Evolutionary conservation across 1,140 invertebrate species (phyloP), one percentile per base, ranked within the genome.

Genomic region (Drosophila parabipectinata): DNA sequence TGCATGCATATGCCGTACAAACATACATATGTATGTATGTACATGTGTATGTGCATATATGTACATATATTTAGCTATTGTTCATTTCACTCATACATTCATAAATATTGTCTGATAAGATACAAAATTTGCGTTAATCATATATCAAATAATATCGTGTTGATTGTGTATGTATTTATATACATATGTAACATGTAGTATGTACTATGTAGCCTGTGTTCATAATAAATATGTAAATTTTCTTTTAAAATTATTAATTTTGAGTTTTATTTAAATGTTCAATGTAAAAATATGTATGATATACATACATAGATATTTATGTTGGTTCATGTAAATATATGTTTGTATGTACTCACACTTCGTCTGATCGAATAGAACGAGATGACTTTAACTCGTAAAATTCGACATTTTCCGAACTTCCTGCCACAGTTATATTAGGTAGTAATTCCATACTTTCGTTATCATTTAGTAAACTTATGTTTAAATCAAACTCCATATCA

Each of bases 401-500:
- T 37, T 69, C 66, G 28, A 69, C 26, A 32, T 64, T 64, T 10
- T 69, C 66, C 1, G 66, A 67, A 48, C 51, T 69, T n/a, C 66
- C 62, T 15, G 61, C 50, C 67, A 55, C 66, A 24, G 62, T 56
- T 3, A 69, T 30, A 48, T 69, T 69, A 18, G 66, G 66, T 30
- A 69, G 14, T 21, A 48, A 48, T 48, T 69, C 66, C 66, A 69
- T 68, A 26, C 37, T 50, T 32, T 69, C 66, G 32, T 69, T 69
- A 48, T 69, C 66, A 48, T 69, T 69, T 9, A 69, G 26, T 21
- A 69, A 14, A 37, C 34, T 69, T 12, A 69, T 54, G 68, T 68
- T 69, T 26, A 69, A 55, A 55, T 69, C 66, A 10, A 69, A 69
- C 63, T 69, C 66, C 41, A 69, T 69, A 56, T 69, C 66, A 32